Percentiles rank a stretch among this genome's conserved stretches.
phyloP scores from a whole-genome alignment of 1,140 invertebrate species.

The Linepithema humile region DNA sequence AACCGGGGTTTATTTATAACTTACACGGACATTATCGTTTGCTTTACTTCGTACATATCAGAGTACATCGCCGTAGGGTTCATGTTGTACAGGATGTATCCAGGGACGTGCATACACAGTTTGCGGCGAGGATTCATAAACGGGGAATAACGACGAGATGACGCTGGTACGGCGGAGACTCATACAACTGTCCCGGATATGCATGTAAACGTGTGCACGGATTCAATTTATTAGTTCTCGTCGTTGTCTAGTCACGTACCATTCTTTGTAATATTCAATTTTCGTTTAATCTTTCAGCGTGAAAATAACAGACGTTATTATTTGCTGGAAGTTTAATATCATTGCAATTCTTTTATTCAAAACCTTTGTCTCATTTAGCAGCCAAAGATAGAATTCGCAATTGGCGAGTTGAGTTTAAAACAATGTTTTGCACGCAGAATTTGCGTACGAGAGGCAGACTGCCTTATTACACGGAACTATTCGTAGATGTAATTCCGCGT shows the following conservation, averaged over 20 bases:
- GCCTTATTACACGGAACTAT: background rate
- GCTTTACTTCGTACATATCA: slow-evolving; percentile 47
- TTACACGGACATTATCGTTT: slow-evolving; percentile 52
- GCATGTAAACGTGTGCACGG: background rate
- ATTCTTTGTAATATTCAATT: background rate
- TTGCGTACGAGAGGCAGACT: background rate
- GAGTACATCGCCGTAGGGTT: slow-evolving; percentile 42
- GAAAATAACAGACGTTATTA: background rate
- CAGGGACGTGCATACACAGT: slow-evolving; percentile 23
- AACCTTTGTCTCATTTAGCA: background rate
- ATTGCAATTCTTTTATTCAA: background rate
- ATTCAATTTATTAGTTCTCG: slow-evolving; percentile 2
- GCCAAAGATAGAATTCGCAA: background rate
- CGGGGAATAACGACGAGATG: slow-evolving; percentile 45
- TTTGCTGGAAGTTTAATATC: background rate
- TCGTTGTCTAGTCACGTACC: background rate
- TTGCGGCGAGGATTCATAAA: slow-evolving; percentile 58
- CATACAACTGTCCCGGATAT: slow-evolving; percentile 26
- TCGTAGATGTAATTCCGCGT: background rate
- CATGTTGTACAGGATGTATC: slow-evolving; percentile 14
- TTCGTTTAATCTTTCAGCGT: background rate
- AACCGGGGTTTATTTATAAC: slow-evolving; percentile 41
- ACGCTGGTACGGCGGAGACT: slow-evolving; percentile 13
- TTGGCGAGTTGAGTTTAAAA: background rate
- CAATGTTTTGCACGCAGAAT: no score